Conservation (phyloP, 2,888 invertebrate genomes). For the Barypeithes pellucidus region DNA sequence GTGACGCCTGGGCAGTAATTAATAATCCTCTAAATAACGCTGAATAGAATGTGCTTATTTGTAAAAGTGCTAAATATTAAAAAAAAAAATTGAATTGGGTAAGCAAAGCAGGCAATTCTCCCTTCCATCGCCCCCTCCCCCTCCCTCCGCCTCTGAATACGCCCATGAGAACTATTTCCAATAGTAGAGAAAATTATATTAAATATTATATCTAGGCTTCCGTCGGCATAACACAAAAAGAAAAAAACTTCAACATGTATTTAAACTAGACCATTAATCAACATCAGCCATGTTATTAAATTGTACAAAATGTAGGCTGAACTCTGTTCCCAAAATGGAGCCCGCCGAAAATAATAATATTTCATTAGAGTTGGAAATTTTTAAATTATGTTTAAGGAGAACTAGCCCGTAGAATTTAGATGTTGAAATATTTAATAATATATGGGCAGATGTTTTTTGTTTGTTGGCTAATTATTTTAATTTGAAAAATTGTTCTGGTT, state of each 20-base stretch:
- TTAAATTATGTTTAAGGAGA: slow-evolving; percentile 36
- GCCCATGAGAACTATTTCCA: neutral
- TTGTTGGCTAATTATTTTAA: slow-evolving; percentile 30
- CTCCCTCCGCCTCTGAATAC: no score
- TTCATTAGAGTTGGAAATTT: slow-evolving; percentile 46
- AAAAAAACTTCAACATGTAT: slow-evolving; percentile 31
- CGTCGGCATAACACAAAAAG: slow-evolving; percentile 36
- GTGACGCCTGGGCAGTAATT: no score
- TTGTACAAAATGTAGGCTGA: slow-evolving; percentile 49
- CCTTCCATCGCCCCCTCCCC: no score
- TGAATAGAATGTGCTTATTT: no score
- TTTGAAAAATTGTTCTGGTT: slow-evolving; percentile 29
- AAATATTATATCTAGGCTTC: slow-evolving; percentile 29
- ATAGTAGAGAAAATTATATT: slow-evolving; percentile 8
- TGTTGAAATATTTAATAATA: slow-evolving; percentile 48
- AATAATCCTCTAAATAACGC: no score
- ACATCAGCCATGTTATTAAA: slow-evolving; percentile 49
- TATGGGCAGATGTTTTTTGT: slow-evolving; percentile 31
- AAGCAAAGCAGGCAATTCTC: no score
- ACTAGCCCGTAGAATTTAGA: slow-evolving; percentile 44
- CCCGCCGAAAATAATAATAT: slow-evolving; percentile 43
- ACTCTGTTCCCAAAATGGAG: slow-evolving; percentile 45
- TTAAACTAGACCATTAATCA: slow-evolving; percentile 44
- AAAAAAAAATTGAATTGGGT: no score
- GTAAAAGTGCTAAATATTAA: no score